These are phyloP conservation scores for Cheilosia variabilis DNA, from an alignment of 2,888 invertebrate species.

Conservation along the genomic window DNA sequence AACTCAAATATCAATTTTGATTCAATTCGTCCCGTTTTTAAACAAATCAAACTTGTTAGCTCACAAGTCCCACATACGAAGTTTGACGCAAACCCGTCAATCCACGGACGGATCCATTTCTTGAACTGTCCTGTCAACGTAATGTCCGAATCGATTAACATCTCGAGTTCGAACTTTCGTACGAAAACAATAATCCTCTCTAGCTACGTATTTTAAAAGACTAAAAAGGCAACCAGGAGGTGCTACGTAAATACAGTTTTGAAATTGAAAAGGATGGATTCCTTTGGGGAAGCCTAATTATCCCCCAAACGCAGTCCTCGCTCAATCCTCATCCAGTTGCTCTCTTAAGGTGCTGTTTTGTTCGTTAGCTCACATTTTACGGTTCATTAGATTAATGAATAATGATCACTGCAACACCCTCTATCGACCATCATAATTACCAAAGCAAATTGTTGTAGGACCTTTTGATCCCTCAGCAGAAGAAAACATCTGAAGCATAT, in stretches of 20 bases:
- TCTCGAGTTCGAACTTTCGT: too few species aligned
- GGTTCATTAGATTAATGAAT: constrained; percentile 59
- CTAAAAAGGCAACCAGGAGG: not conserved
- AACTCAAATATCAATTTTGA: too few species aligned
- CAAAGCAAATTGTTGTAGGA: constrained; percentile 19
- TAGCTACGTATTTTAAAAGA: not conserved
- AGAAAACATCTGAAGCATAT: not conserved
- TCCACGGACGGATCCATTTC: too few species aligned
- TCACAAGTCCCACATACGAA: too few species aligned
- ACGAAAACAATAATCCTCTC: too few species aligned
- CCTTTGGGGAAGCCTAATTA: not conserved
- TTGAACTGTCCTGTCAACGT: too few species aligned
- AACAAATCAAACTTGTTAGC: too few species aligned
- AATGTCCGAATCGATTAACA: too few species aligned
- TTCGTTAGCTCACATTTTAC: constrained; percentile 49
- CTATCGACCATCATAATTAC: constrained; percentile 35
- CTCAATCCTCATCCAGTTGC: constrained; percentile 12
- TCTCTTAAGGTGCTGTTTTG: constrained; percentile 35
- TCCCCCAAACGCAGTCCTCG: constrained; percentile 14
- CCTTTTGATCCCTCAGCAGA: constrained; percentile 11
- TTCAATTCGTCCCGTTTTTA: too few species aligned
- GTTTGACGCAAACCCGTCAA: too few species aligned
- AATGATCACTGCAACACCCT: constrained; percentile 32
- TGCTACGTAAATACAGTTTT: not conserved
- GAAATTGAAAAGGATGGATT: not conserved